Conservation (phyloP, 64 coral and sea anemone genomes). For the Pocillopora damicornis region DNA sequence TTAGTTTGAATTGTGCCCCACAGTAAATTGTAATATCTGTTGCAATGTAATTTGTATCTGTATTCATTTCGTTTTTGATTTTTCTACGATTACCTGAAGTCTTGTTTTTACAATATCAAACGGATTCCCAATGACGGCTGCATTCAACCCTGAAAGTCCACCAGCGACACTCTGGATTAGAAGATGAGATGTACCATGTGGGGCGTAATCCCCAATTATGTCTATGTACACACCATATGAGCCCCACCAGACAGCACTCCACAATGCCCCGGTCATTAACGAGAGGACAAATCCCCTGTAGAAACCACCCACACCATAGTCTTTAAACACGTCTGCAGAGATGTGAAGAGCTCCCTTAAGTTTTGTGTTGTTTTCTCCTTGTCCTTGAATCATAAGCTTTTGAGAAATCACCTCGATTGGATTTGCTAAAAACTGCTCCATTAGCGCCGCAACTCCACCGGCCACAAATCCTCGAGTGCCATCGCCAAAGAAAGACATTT, state of each 20-base stretch:
- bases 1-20: too few relatives aligned
- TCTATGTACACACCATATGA: slow-evolving; percentile 72
- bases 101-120: slow-evolving; percentile 81
- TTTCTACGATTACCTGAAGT: slow-evolving; percentile 61
- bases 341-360: slow-evolving; percentile 48
- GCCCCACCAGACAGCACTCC: slow-evolving; percentile 84
- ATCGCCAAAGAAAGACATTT: slow-evolving; percentile 51
- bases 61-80: neutral
- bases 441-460: slow-evolving; percentile 57
- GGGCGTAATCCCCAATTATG: slow-evolving; percentile 56
- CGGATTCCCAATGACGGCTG: slow-evolving; percentile 77
- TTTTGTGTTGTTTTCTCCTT: slow-evolving; percentile 26
- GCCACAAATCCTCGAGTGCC: slow-evolving; percentile 71
- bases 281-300: slow-evolving; percentile 86
- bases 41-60: too few relatives aligned
- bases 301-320: slow-evolving; percentile 61
- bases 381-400: slow-evolving; percentile 71
- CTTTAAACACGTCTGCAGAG: slow-evolving; percentile 47
- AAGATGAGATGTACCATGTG: slow-evolving; percentile 68
- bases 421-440: slow-evolving; percentile 76
- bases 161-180: slow-evolving; percentile 63
- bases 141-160: slow-evolving; percentile 68
- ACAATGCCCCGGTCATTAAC: slow-evolving; percentile 51
- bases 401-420: slow-evolving; percentile 71
- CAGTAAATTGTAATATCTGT: too few relatives aligned